phyloP scores from a whole-genome alignment of 2,888 invertebrate species.

The Apamea monoglypha region DNA sequence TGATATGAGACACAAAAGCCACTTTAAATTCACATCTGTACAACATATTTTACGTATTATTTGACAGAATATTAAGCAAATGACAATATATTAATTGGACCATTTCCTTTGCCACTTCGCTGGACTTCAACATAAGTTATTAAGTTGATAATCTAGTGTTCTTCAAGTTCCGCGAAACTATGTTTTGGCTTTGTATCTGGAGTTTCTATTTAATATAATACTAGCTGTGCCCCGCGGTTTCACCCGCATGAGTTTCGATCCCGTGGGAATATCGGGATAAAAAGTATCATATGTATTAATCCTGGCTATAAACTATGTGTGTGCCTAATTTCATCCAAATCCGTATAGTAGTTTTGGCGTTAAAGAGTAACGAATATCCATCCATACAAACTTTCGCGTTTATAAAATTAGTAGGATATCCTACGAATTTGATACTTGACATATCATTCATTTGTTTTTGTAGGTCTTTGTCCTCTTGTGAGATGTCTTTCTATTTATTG shows the following conservation, averaged over 20 bases:
- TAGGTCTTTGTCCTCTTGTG: background rate
- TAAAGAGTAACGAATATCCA: too few relatives aligned
- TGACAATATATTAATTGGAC: constrained; percentile 52
- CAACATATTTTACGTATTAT: constrained; percentile 49
- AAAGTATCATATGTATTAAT: too few relatives aligned
- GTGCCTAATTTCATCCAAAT: too few relatives aligned
- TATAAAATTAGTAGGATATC: too few relatives aligned
- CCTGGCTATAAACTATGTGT: too few relatives aligned
- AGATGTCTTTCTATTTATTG: background rate
- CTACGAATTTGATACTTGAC: background rate
- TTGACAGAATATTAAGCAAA: constrained; percentile 51
- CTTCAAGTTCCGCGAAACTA: background rate
- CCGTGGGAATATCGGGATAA: too few relatives aligned
- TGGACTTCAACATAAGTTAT: constrained; percentile 37
- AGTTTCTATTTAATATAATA: constrained; percentile 7
- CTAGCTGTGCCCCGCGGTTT: too few relatives aligned
- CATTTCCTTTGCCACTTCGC: constrained; percentile 50
- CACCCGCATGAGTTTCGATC: too few relatives aligned
- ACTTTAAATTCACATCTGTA: constrained; percentile 42
- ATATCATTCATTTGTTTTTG: background rate
- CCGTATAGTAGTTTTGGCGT: too few relatives aligned
- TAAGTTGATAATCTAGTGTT: background rate
- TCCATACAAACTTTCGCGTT: too few relatives aligned
- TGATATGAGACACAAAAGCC: constrained; percentile 30
- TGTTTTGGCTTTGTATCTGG: background rate